Evolutionary conservation across 2,797 vertebrate species (phyloP).

Genomic region (Danio choprae): DNA sequence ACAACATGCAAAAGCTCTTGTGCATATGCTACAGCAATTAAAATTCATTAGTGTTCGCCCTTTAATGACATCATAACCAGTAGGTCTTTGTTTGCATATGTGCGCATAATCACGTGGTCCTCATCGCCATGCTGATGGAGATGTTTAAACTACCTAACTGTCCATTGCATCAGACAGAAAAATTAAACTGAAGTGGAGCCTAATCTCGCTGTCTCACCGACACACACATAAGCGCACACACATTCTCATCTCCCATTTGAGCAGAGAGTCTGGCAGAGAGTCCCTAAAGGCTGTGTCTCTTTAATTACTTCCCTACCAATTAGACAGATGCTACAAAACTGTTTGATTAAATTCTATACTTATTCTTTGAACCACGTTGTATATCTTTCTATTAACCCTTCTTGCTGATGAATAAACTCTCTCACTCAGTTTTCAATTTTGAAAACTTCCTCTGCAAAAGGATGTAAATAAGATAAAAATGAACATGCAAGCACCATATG

Average conservation of each 20-base stretch:
- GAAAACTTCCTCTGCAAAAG: slow-evolving; percentile 6
- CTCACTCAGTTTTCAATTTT: slow-evolving; percentile 3
- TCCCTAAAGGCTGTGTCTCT: slow-evolving; percentile 51
- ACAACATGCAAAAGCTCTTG: neutral
- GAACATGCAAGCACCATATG: neutral
- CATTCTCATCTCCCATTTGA: slow-evolving; percentile 28
- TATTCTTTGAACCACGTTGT: slow-evolving; percentile 23
- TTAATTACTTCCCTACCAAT: slow-evolving; percentile 57
- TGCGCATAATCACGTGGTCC: neutral
- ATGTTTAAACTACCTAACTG: slow-evolving; percentile 27
- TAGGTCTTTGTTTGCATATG: neutral
- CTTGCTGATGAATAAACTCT: neutral
- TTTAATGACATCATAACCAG: neutral
- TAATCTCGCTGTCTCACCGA: slow-evolving; percentile 21
- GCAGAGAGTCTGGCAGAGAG: slow-evolving; percentile 26
- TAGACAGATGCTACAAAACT: slow-evolving; percentile 52
- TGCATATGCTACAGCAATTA: neutral
- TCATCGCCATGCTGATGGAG: slow-evolving; percentile 13
- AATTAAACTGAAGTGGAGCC: slow-evolving; percentile 36
- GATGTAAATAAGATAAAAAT: neutral
- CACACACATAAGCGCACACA: slow-evolving; percentile 23
- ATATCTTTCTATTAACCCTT: slow-evolving; percentile 30
- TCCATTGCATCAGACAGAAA: slow-evolving; percentile 37
- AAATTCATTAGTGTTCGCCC: neutral
- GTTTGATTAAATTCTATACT: slow-evolving; percentile 52